Evolutionary conservation across 1,140 invertebrate genomes (phyloP).

Genomic region (Conus ventricosus): DNA sequence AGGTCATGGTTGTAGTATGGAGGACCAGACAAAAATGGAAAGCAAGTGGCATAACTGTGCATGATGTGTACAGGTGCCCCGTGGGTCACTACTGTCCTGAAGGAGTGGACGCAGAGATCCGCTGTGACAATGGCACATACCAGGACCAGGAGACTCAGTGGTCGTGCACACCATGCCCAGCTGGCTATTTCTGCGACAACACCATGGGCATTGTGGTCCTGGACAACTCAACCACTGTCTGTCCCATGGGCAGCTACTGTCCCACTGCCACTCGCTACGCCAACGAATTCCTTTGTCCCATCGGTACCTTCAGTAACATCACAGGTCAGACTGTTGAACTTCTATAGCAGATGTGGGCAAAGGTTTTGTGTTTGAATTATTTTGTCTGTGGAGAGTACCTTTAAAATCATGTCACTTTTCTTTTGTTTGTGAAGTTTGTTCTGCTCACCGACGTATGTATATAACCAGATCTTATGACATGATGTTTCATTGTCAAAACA

Average conservation of each 20-base stretch:
- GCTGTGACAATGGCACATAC: conserved; percentile 69
- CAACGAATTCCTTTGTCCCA: conserved; percentile 67
- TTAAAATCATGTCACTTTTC: too few species aligned
- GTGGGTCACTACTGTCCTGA: conserved; percentile 66
- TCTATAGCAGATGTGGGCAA: too few species aligned
- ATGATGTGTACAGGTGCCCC: conserved; percentile 58
- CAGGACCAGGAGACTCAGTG: conserved; percentile 63
- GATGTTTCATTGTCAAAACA: too few species aligned
- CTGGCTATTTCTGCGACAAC: conserved; percentile 71
- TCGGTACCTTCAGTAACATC: conserved; percentile 69
- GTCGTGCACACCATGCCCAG: conserved; percentile 64
- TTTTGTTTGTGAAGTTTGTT: too few species aligned
- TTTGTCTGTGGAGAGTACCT: too few species aligned
- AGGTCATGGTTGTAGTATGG: not conserved
- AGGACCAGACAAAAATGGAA: not conserved
- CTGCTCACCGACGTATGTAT: too few species aligned
- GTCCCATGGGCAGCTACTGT: conserved; percentile 69
- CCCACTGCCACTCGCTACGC: conserved; percentile 63
- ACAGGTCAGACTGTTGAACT: conserved; percentile 49
- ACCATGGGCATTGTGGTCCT: conserved; percentile 64
- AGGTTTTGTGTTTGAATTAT: too few species aligned
- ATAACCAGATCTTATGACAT: too few species aligned
- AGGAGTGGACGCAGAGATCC: conserved; percentile 54
- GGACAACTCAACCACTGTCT: conserved; percentile 67
- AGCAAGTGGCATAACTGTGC: not conserved